phyloP scores from a whole-genome alignment of 2,797 vertebrate species.

The Triplophysa yarkandensis region DNA sequence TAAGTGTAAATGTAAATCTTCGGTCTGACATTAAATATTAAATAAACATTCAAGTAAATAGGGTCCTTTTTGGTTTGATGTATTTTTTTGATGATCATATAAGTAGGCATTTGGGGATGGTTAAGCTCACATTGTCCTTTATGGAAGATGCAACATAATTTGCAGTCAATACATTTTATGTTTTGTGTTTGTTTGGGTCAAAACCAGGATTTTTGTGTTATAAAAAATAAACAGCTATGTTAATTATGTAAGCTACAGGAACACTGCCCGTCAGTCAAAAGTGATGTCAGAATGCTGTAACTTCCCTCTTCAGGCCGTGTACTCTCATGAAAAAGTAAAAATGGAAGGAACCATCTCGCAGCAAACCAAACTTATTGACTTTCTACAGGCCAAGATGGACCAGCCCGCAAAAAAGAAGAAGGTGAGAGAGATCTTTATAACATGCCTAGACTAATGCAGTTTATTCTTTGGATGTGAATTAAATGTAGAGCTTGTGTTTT shows the following conservation, averaged over 20 bases:
- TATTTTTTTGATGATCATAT: too few relatives aligned
- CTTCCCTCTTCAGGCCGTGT: conserved; percentile 84
- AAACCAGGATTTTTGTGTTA: too few relatives aligned
- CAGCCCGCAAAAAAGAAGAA: conserved; percentile 99
- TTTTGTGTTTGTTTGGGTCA: too few relatives aligned
- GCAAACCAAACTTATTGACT: conserved; percentile 98
- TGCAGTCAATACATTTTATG: too few relatives aligned
- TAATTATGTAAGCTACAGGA: neutral
- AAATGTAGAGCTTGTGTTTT: neutral
- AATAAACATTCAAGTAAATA: too few relatives aligned
- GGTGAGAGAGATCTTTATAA: conserved; percentile 67
- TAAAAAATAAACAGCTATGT: too few relatives aligned
- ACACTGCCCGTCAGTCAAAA: neutral
- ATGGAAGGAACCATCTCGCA: conserved; percentile 99
- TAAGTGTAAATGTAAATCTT: too few relatives aligned
- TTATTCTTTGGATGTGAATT: neutral
- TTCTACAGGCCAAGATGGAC: conserved; percentile 99
- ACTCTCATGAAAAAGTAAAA: conserved; percentile 98
- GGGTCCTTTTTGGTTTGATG: too few relatives aligned
- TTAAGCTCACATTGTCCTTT: too few relatives aligned
- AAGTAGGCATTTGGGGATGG: too few relatives aligned
- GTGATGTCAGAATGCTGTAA: conserved; percentile 30
- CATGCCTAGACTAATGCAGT: neutral
- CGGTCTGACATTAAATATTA: too few relatives aligned
- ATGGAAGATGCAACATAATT: too few relatives aligned